Evolutionary conservation across 2,888 invertebrate genomes (phyloP).

Genomic region (Sycophila texana): DNA sequence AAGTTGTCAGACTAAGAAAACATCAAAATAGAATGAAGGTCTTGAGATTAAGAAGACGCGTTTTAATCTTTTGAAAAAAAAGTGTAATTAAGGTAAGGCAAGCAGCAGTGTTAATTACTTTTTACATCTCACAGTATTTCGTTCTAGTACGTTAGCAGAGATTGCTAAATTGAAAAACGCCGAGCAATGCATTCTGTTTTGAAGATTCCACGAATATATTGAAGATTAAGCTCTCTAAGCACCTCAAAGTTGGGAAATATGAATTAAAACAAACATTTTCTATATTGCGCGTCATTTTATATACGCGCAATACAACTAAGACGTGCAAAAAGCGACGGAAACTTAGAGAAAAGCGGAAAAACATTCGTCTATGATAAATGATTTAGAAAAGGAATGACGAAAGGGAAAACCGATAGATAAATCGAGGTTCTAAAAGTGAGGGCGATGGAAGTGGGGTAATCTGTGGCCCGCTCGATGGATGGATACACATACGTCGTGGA

Average conservation of each 20-base stretch:
- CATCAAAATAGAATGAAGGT: constrained; percentile 36
- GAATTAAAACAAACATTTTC: neutral
- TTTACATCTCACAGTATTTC: constrained; percentile 58
- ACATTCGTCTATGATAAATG: constrained; percentile 39
- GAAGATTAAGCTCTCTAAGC: constrained; percentile 22
- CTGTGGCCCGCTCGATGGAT: constrained; percentile 63
- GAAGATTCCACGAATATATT: constrained; percentile 28
- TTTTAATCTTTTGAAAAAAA: constrained; percentile 41
- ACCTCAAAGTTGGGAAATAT: neutral
- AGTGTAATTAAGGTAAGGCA: constrained; percentile 62
- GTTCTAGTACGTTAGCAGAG: constrained; percentile 46
- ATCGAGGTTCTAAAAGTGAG: constrained; percentile 60
- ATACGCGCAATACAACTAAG: neutral
- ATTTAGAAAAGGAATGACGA: constrained; percentile 49
- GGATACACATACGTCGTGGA: constrained; percentile 62
- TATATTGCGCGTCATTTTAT: neutral
- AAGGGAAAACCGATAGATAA: constrained; percentile 67
- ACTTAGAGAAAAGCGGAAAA: constrained; percentile 44
- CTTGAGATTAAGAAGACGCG: constrained; percentile 1
- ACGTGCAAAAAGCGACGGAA: neutral
- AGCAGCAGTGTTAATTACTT: constrained; percentile 57
- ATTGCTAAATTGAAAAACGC: constrained; percentile 47
- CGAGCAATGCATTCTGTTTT: constrained; percentile 12
- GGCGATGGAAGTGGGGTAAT: constrained; percentile 62
- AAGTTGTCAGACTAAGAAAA: constrained; percentile 11